These are phyloP conservation scores for Microctenopoma lineatum DNA, from an alignment of 2,797 vertebrate genomes.

Conservation along the genomic window DNA sequence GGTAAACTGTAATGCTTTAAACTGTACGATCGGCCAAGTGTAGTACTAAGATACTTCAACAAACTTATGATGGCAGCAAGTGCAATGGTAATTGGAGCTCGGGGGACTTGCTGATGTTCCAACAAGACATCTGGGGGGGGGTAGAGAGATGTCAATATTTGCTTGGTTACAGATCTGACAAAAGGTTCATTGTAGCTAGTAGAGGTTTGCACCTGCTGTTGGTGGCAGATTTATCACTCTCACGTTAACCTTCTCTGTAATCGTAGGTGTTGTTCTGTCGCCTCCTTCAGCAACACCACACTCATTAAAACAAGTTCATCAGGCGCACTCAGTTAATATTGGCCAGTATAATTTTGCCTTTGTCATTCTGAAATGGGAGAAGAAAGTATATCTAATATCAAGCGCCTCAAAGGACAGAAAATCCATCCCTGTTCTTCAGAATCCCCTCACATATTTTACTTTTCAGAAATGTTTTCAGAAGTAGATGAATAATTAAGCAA, in stretches of 20 bases:
- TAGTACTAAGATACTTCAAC: too few species aligned
- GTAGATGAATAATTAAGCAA: slow-evolving; percentile 67
- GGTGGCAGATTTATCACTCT: slow-evolving; percentile 4
- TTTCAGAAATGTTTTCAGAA: slow-evolving; percentile 43
- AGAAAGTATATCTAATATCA: neutral
- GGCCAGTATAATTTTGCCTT: neutral
- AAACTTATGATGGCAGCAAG: too few species aligned
- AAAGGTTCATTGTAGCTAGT: neutral
- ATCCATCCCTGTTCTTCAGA: neutral
- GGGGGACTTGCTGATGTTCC: neutral
- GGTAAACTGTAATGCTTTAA: neutral
- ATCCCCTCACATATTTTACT: slow-evolving; percentile 27
- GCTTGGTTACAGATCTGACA: slow-evolving; percentile 2
- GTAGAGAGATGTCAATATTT: neutral
- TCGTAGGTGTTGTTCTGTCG: slow-evolving; percentile 38
- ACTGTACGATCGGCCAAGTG: too few species aligned
- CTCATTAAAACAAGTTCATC: slow-evolving; percentile 59
- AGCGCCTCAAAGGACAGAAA: neutral
- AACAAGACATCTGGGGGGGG: neutral
- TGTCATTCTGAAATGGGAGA: neutral
- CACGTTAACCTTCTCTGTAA: slow-evolving; percentile 29
- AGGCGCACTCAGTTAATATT: neutral
- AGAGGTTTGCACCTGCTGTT: neutral
- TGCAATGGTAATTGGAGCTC: too few species aligned
- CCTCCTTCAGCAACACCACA: slow-evolving; percentile 13